Conservation (phyloP, 2,113 vertebrate genomes). For the Burhinus oedicnemus region DNA sequence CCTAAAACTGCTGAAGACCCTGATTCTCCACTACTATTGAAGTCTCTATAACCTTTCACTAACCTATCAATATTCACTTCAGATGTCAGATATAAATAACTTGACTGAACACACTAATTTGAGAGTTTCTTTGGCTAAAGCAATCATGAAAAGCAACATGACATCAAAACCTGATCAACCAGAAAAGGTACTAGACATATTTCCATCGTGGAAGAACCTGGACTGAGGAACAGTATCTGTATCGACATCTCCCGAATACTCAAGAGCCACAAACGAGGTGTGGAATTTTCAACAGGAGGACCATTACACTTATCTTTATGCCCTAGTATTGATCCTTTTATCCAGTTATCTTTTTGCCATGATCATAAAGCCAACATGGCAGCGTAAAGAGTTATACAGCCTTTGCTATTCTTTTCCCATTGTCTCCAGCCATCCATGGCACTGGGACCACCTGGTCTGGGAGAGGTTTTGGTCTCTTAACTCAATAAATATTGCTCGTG, state of each 20-base stretch:
- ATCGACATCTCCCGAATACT: neutral
- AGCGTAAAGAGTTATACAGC: neutral
- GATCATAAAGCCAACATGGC: neutral
- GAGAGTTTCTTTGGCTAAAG: neutral
- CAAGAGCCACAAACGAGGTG: neutral
- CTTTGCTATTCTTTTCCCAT: neutral
- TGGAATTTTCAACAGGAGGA: neutral
- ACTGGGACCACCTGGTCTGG: neutral
- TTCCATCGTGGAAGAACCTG: neutral
- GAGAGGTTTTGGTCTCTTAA: neutral
- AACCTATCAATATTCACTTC: neutral
- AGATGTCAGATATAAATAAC: neutral
- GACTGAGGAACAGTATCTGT: neutral
- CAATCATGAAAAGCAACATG: neutral
- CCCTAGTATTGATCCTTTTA: neutral
- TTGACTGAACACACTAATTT: neutral
- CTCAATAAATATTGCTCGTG: neutral
- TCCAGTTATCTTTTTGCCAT: neutral
- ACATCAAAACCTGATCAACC: neutral
- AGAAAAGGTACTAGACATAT: neutral
- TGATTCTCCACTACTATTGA: neutral
- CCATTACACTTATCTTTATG: neutral
- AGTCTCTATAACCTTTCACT: neutral
- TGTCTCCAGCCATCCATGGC: neutral
- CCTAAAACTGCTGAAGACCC: neutral